phyloP scores from a whole-genome alignment of 2,113 vertebrate genomes.

The Sarotherodon lohbergeri region DNA sequence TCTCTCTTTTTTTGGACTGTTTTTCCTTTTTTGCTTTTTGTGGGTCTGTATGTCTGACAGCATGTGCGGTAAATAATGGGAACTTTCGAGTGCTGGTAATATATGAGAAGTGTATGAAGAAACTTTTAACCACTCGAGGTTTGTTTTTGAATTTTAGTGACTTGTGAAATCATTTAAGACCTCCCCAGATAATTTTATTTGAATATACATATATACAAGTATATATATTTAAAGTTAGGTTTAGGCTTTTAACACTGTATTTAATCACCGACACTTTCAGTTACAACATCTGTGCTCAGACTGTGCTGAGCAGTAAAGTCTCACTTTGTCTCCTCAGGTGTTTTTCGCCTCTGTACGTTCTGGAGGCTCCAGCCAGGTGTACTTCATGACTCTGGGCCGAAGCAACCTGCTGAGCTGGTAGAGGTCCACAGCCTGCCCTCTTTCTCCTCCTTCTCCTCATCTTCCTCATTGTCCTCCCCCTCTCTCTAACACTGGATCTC shows the following conservation, averaged over 20 bases:
- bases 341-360: constrained; percentile 97
- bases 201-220: not conserved
- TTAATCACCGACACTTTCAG: not conserved
- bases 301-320: not conserved
- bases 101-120: not conserved
- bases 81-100: not conserved
- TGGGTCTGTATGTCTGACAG: not conserved
- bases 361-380: constrained; percentile 97
- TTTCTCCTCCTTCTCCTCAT: constrained; percentile 6
- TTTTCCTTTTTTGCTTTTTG: not conserved
- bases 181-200: not conserved
- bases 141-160: not conserved
- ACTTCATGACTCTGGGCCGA: constrained; percentile 98
- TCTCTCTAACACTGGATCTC: constrained; percentile 68
- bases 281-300: not conserved
- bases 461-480: constrained; percentile 27
- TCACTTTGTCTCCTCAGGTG: constrained; percentile 71
- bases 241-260: not conserved
- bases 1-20: not conserved
- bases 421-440: constrained; percentile 53
- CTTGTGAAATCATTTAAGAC: not conserved
- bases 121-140: not conserved
- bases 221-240: not conserved
- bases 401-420: constrained; percentile 99
- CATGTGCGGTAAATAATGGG: not conserved